Evolutionary conservation across 2,797 vertebrate genomes (phyloP).

Genomic region (Ctenopoma kingsleyae): DNA sequence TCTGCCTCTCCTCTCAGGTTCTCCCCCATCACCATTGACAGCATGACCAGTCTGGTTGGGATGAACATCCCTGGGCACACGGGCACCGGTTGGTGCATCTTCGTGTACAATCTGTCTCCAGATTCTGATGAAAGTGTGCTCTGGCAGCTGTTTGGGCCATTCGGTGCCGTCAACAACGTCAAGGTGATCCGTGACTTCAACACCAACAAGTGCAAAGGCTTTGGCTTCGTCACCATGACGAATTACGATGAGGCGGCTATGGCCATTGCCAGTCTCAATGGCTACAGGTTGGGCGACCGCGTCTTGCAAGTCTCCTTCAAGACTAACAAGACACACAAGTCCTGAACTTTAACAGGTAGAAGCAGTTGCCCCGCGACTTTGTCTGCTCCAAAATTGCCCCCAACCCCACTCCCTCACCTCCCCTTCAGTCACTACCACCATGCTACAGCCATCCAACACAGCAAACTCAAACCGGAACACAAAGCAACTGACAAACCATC

Average conservation of each 20-base stretch:
- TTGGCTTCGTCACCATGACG: conserved; percentile 99
- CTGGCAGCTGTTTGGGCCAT: conserved; percentile 99
- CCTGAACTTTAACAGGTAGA: conserved; percentile 89
- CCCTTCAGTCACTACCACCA: conserved; percentile 79
- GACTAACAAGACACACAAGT: conserved; percentile 99
- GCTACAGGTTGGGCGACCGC: conserved; percentile 99
- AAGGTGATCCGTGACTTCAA: conserved; percentile 99
- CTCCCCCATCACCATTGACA: conserved; percentile 99
- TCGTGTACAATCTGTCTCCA: conserved; percentile 99
- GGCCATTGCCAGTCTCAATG: conserved; percentile 99
- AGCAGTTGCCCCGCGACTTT: conserved; percentile 75
- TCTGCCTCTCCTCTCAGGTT: conserved; percentile 87
- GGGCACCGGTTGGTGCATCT: conserved; percentile 99
- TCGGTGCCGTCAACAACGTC: conserved; percentile 99
- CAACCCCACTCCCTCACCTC: conserved; percentile 37
- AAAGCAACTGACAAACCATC: conserved; percentile 80
- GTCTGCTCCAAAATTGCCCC: conserved; percentile 75
- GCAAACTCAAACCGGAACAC: conserved; percentile 85
- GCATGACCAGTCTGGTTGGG: conserved; percentile 99
- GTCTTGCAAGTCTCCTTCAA: conserved; percentile 99
- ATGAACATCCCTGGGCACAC: conserved; percentile 99
- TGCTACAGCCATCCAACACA: conserved; percentile 86
- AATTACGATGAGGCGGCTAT: conserved; percentile 99
- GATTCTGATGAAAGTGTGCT: conserved; percentile 99
- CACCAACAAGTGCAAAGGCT: conserved; percentile 99